These are phyloP conservation scores for Pseudococcus jackbeardsleyi DNA, from an alignment of 2,888 invertebrate genomes.

Conservation along the genomic window DNA sequence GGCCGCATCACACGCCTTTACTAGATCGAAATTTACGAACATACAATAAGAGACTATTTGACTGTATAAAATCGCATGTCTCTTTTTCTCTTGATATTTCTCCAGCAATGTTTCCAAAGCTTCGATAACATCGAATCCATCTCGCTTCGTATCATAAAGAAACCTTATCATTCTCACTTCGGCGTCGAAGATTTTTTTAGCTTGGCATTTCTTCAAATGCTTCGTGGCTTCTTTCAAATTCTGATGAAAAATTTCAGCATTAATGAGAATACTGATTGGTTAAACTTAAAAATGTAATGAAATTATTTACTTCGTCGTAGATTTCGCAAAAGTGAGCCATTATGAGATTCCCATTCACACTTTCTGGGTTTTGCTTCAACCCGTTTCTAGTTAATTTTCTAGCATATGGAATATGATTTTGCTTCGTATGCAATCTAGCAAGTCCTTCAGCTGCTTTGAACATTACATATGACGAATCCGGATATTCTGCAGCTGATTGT, in stretches of 20 bases:
- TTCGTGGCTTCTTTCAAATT: background rate
- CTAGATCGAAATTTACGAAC: background rate
- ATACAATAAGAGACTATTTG: slow-evolving; percentile 40
- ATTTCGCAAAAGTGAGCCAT: background rate
- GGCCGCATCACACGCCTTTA: background rate
- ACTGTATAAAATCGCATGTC: background rate
- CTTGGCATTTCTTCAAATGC: background rate
- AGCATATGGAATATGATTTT: background rate
- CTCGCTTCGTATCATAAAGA: background rate
- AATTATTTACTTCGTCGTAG: background rate
- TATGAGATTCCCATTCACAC: background rate
- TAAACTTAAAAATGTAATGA: background rate
- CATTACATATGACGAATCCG: background rate
- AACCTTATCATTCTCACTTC: slow-evolving; percentile 15
- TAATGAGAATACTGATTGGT: background rate
- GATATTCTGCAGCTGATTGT: background rate
- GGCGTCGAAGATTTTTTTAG: background rate
- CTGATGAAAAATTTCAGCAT: background rate
- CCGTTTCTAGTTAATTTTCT: background rate
- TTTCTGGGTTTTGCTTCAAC: background rate
- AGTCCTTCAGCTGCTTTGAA: background rate
- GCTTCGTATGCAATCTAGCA: background rate
- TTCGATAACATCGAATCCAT: background rate
- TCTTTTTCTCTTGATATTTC: background rate
- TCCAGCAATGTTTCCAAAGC: background rate